Conservation (phyloP, 1,140 invertebrate genomes). For the Neodiprion pinetum region DNA sequence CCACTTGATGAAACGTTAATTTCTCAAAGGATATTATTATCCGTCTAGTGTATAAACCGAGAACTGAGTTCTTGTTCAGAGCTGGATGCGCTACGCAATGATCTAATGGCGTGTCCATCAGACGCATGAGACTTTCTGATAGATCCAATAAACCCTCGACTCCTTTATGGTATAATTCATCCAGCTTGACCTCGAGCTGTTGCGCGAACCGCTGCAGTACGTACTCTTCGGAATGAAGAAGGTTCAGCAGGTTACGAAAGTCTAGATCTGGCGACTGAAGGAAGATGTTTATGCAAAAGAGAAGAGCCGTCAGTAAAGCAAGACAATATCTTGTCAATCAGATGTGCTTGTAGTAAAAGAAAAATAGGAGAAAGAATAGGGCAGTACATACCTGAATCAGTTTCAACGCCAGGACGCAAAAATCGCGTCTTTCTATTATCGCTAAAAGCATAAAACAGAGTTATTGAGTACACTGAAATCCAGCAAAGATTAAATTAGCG, state of each 20-base stretch:
- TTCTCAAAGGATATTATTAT: conserved; percentile 83
- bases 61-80: conserved; percentile 63
- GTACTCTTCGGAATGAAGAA: conserved; percentile 65
- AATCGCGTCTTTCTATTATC: conserved; percentile 60
- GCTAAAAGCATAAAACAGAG: conserved; percentile 38
- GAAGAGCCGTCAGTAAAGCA: neutral
- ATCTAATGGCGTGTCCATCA: conserved; percentile 58
- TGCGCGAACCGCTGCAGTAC: conserved; percentile 61
- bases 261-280: conserved; percentile 70
- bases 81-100: conserved; percentile 40
- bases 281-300: conserved; percentile 19
- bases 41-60: conserved; percentile 79
- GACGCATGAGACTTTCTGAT: conserved; percentile 62
- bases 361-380: conserved; percentile 8
- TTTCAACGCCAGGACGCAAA: conserved; percentile 69
- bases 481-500: conserved; percentile 32
- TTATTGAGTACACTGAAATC: conserved; percentile 21
- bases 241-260: conserved; percentile 62
- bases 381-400: conserved; percentile 64
- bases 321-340: conserved; percentile 10
- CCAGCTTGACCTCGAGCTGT: conserved; percentile 64
- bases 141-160: conserved; percentile 71
- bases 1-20: conserved; percentile 81
- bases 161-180: conserved; percentile 62
- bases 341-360: neutral